phyloP scores from a whole-genome alignment of 2,888 invertebrate genomes.

The Cabera pusaria region DNA sequence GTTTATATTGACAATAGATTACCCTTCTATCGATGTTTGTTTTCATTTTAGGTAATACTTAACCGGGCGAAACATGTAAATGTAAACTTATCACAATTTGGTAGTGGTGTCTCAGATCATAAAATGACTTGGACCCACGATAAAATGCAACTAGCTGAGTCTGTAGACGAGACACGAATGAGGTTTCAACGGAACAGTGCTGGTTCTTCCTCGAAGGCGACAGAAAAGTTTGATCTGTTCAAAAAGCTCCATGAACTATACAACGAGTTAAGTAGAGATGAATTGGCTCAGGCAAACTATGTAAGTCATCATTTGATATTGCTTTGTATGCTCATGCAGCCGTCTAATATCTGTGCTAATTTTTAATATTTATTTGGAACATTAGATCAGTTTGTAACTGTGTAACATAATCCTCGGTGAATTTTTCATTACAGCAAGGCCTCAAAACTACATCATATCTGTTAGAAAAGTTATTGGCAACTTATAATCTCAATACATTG shows the following conservation, averaged over 20 bases:
- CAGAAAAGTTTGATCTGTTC: conserved; percentile 77
- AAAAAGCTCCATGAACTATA: conserved; percentile 79
- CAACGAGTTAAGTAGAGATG: conserved; percentile 74
- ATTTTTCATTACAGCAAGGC: conserved; percentile 75
- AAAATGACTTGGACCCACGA: conserved; percentile 82
- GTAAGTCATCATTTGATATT: conserved; percentile 51
- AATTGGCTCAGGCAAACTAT: conserved; percentile 68
- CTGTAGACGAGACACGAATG: conserved; percentile 76
- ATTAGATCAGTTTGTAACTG: neutral
- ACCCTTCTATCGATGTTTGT: conserved; percentile 1
- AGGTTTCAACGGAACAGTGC: conserved; percentile 72
- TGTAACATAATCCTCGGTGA: conserved; percentile 4
- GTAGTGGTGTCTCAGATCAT: conserved; percentile 76
- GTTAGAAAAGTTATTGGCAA: conserved; percentile 92
- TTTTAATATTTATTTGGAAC: too few relatives aligned
- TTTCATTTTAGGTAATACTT: conserved; percentile 71
- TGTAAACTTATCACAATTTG: conserved; percentile 70
- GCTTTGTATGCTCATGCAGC: too few relatives aligned
- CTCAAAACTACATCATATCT: conserved; percentile 87
- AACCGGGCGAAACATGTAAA: conserved; percentile 80
- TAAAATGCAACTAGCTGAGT: conserved; percentile 76
- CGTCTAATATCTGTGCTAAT: too few relatives aligned
- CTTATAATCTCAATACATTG: conserved; percentile 93
- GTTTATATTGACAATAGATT: conserved; percentile 13
- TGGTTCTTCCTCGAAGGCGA: conserved; percentile 58